phyloP scores from a whole-genome alignment of 2,113 vertebrate species.

The Actenoides lindsayi region DNA sequence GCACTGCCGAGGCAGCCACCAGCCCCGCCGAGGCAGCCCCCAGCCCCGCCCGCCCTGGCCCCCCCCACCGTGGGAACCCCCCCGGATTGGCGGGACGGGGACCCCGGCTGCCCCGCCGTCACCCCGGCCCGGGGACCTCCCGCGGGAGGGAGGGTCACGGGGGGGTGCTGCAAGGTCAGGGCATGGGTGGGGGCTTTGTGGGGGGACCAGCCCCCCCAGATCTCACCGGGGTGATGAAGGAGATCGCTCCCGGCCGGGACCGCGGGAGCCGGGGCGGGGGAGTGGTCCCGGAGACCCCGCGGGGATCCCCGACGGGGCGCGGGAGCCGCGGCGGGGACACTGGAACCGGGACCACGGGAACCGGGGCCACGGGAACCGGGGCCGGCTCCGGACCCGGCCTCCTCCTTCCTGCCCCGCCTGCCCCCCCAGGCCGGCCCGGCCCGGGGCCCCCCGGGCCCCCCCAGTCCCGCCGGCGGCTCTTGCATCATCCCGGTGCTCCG shows the following conservation, averaged over 20 bases:
- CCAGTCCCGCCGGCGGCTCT: background rate
- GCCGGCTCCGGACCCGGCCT: background rate
- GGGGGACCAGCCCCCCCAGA: background rate
- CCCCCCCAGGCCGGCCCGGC: background rate
- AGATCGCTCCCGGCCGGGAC: background rate
- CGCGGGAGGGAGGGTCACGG: background rate
- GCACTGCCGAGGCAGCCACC: background rate
- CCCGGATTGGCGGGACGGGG: too few relatives aligned
- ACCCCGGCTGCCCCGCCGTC: too few relatives aligned
- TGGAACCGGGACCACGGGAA: background rate
- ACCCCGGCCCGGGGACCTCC: background rate
- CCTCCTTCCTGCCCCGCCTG: slow-evolving; percentile 43
- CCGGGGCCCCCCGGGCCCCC: background rate
- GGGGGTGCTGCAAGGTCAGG: background rate
- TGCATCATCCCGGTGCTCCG: background rate
- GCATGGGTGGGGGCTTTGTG: background rate
- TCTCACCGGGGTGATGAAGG: slow-evolving; percentile 2
- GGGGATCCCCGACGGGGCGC: background rate
- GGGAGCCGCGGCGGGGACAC: background rate
- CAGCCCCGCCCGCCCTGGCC: background rate
- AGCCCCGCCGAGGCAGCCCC: too few relatives aligned
- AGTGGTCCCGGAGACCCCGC: background rate
- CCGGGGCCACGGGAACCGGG: background rate
- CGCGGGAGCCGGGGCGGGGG: background rate
- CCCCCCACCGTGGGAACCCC: background rate